Percentiles rank a stretch among this genome's conserved stretches.
Conservation (phyloP, 1,140 invertebrate species). For the Drosophila rhopaloa region DNA sequence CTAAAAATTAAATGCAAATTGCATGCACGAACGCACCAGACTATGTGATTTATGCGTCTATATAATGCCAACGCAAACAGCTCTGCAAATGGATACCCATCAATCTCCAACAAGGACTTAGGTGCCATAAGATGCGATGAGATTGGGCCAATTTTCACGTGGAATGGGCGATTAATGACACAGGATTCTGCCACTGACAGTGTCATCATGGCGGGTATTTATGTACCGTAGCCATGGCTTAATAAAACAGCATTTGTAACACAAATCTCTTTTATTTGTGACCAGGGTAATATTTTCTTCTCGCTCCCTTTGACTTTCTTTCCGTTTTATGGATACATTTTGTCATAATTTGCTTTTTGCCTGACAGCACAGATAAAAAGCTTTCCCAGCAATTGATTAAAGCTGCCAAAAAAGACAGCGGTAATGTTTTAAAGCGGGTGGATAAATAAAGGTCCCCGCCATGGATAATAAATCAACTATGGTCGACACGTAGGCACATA, state of each 20-base stretch:
- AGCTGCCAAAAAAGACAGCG: slow-evolving; percentile 58
- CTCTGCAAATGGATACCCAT: slow-evolving; percentile 36
- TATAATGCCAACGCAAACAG: slow-evolving; percentile 34
- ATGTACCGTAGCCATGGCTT: slow-evolving; percentile 16
- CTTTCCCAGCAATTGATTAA: slow-evolving; percentile 66
- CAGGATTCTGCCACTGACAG: slow-evolving; percentile 36
- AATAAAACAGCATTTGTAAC: slow-evolving; percentile 20
- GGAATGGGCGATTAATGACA: slow-evolving; percentile 45
- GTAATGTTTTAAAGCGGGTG: slow-evolving; percentile 57
- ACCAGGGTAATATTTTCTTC: slow-evolving; percentile 13
- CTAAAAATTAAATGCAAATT: slow-evolving; percentile 75
- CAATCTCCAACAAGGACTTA: slow-evolving; percentile 21
- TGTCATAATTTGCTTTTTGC: slow-evolving; percentile 61
- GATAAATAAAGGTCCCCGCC: slow-evolving; percentile 5
- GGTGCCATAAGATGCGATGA: slow-evolving; percentile 32
- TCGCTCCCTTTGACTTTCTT: background rate
- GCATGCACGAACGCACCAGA: slow-evolving; percentile 58
- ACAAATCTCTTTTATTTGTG: slow-evolving; percentile 41
- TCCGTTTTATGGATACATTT: slow-evolving; percentile 32
- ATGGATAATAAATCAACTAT: slow-evolving; percentile 76
- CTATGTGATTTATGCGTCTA: slow-evolving; percentile 62
- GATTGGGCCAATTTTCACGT: slow-evolving; percentile 15
- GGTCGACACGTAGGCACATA: slow-evolving; percentile 71
- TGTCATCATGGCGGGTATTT: slow-evolving; percentile 45
- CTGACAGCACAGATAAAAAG: slow-evolving; percentile 52